Conservation (phyloP, 2,797 vertebrate species). For the Anableps anableps region DNA sequence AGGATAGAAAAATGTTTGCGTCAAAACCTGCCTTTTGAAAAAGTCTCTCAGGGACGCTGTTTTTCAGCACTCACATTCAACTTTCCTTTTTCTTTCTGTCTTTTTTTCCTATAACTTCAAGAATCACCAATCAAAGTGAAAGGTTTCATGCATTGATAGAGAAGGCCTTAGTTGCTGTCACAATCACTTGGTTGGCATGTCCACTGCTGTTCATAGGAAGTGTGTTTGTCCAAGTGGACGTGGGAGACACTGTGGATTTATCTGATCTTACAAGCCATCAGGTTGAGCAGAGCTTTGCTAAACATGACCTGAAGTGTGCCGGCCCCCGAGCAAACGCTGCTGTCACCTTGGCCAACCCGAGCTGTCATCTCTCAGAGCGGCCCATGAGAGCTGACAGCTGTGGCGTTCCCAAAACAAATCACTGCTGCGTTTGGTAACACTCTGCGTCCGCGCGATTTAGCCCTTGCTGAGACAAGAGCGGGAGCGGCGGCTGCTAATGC, state of each 20-base stretch:
- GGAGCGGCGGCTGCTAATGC: conserved; percentile 70
- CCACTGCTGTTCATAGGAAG: conserved; percentile 66
- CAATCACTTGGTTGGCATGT: conserved; percentile 48
- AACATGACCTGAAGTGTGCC: conserved; percentile 87
- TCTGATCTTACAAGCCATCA: conserved; percentile 87
- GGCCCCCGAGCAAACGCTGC: conserved; percentile 84
- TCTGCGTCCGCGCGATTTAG: conserved; percentile 77
- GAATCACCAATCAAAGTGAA: conserved; percentile 43
- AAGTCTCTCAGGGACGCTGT: conserved; percentile 52
- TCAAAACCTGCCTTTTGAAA: conserved; percentile 69
- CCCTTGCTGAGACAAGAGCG: conserved; percentile 67
- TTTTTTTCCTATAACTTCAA: conserved; percentile 21
- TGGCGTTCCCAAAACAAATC: conserved; percentile 83
- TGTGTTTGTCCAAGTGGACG: conserved; percentile 78
- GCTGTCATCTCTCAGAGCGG: conserved; percentile 75
- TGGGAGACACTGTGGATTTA: conserved; percentile 80
- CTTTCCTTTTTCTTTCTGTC: conserved; percentile 43
- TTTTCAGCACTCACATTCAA: conserved; percentile 49
- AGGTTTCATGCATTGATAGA: conserved; percentile 41
- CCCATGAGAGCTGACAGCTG: conserved; percentile 81
- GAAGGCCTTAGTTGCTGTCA: conserved; percentile 52
- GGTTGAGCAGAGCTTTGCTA: conserved; percentile 83
- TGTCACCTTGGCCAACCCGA: conserved; percentile 79
- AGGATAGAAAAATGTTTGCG: conserved; percentile 56
- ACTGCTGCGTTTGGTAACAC: conserved; percentile 80